phyloP scores from a whole-genome alignment of 2,113 vertebrate genomes.

The Eptesicus fuscus region DNA sequence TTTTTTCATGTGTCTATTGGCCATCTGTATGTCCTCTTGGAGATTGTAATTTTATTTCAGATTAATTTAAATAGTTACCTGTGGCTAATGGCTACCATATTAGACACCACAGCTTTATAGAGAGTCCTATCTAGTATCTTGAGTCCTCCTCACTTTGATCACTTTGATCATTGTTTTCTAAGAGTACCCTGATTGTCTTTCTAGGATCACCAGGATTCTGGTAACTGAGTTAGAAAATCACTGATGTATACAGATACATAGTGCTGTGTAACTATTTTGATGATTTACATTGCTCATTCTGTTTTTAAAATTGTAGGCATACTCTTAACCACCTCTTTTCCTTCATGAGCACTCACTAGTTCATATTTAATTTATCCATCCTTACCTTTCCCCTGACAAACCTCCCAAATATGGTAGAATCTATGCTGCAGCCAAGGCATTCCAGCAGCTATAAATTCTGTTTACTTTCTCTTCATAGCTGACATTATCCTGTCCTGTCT shows the following conservation, averaged over 20 bases:
- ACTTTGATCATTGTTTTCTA: neutral
- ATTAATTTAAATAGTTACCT: neutral
- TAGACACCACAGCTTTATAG: neutral
- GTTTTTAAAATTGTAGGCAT: neutral
- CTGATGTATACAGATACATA: neutral
- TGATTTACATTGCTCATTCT: neutral
- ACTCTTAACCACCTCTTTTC: neutral
- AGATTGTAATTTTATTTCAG: neutral
- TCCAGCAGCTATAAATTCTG: neutral
- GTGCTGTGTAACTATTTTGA: neutral
- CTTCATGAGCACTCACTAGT: neutral
- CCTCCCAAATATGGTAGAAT: neutral
- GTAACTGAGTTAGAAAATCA: conserved; percentile 16
- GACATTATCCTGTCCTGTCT: neutral
- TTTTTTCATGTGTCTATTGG: neutral
- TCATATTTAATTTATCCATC: neutral
- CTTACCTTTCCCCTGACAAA: neutral
- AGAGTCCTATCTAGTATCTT: neutral
- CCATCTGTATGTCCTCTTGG: too few species aligned
- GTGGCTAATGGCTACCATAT: neutral
- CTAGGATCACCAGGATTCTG: neutral
- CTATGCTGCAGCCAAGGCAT: neutral
- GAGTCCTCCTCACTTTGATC: neutral
- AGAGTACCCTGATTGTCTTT: neutral
- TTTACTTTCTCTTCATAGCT: neutral